Evolutionary conservation across 2,797 vertebrate genomes (phyloP).

Genomic region (Phoeniculus purpureus): DNA sequence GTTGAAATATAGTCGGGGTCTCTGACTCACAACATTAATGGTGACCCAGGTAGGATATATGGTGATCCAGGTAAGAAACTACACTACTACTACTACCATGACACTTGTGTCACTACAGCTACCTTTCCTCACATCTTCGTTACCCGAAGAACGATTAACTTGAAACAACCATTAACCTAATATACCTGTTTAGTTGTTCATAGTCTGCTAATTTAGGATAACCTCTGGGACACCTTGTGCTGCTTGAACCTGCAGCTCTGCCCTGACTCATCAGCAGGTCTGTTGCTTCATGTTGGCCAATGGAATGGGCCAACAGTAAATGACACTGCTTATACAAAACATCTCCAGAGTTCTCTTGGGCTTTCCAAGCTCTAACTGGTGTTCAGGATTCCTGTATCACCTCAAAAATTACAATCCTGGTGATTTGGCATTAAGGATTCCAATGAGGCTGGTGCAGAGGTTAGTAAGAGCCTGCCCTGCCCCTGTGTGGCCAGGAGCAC

Average conservation of each 20-base stretch:
- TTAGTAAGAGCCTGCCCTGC: not conserved
- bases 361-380: not conserved
- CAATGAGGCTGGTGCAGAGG: not conserved
- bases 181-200: not conserved
- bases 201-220: accelerated
- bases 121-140: not conserved
- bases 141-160: not conserved
- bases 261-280: not conserved
- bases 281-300: not conserved
- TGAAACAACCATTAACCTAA: not conserved
- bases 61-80: too few species aligned
- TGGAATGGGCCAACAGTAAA: not conserved
- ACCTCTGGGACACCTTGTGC: not conserved
- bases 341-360: not conserved
- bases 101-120: not conserved
- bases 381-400: not conserved
- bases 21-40: too few species aligned
- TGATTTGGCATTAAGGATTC: not conserved
- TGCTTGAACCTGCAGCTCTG: not conserved
- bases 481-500: accelerated
- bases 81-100: too few species aligned
- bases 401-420: not conserved
- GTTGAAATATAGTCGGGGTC: too few species aligned
- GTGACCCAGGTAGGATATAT: too few species aligned
- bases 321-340: not conserved